Percentiles rank a stretch among this genome's conserved stretches.
phyloP scores from a whole-genome alignment of 2,797 vertebrate genomes.

The Acipenser ruthenus region DNA sequence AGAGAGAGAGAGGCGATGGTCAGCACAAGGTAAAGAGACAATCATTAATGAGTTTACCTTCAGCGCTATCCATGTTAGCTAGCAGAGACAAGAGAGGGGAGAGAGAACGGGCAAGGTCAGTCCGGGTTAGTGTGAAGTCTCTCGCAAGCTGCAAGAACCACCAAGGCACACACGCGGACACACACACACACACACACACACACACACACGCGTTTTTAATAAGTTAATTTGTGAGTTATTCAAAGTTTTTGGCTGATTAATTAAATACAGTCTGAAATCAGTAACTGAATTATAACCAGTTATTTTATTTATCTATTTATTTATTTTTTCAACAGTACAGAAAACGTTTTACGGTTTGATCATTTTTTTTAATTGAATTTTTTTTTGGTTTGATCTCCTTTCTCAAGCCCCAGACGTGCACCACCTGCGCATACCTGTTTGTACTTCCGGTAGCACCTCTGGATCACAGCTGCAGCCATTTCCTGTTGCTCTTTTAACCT shows the following conservation, averaged over 20 bases:
- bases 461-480: conserved; percentile 81
- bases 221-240: too few species aligned
- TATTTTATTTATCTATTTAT: too few species aligned
- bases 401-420: too few species aligned
- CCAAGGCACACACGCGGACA: neutral
- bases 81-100: conserved; percentile 52
- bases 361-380: too few species aligned
- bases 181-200: too few species aligned
- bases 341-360: too few species aligned
- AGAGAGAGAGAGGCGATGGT: neutral
- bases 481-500: conserved; percentile 87
- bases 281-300: too few species aligned
- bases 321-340: too few species aligned
- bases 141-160: neutral
- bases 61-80: conserved; percentile 92
- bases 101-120: conserved; percentile 34
- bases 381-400: too few species aligned
- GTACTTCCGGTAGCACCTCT: conserved; percentile 78
- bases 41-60: conserved; percentile 64
- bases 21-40: conserved; percentile 12
- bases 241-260: too few species aligned
- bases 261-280: too few species aligned
- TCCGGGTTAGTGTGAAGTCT: conserved; percentile 4
- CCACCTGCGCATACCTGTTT: conserved; percentile 54
- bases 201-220: too few species aligned